These are phyloP conservation scores for Drosophila percnosoma DNA, from an alignment of 2,888 invertebrate genomes.

Conservation along the genomic window DNA sequence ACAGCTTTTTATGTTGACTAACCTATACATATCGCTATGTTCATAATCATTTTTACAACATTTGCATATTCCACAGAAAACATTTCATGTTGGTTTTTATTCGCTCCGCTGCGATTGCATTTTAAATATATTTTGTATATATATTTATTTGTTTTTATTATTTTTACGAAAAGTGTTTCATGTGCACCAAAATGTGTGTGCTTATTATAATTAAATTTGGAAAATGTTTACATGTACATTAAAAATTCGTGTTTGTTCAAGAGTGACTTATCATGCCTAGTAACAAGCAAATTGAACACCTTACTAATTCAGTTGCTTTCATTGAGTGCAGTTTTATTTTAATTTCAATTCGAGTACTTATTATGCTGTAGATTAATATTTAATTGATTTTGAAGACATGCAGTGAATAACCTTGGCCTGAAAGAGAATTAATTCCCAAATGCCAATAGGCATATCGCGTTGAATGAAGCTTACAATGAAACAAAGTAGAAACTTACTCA, in stretches of 20 bases:
- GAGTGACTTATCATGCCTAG: constrained; percentile 40
- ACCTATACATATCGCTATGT: constrained; percentile 53
- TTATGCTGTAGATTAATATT: constrained; percentile 14
- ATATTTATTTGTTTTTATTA: neutral
- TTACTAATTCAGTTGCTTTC: constrained; percentile 23
- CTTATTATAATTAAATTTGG: constrained; percentile 43
- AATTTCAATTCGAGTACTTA: constrained; percentile 13
- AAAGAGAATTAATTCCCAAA: constrained; percentile 38
- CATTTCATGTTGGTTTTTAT: constrained; percentile 58
- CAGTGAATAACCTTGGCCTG: constrained; percentile 36
- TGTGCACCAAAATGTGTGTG: constrained; percentile 49
- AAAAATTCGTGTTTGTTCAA: constrained; percentile 62
- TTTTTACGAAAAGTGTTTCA: constrained; percentile 36
- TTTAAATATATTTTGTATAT: constrained; percentile 5
- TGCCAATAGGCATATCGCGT: neutral
- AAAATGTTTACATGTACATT: constrained; percentile 62
- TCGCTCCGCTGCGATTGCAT: constrained; percentile 30
- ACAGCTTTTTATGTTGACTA: constrained; percentile 63
- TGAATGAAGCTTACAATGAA: neutral
- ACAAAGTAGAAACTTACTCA: neutral
- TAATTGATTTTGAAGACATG: constrained; percentile 49
- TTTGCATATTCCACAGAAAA: constrained; percentile 69
- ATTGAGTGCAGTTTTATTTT: constrained; percentile 44
- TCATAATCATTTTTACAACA: constrained; percentile 68
- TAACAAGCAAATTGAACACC: constrained; percentile 42